Base-by-base conservation (phyloP, 2,797 vertebrate genomes). In the Bufotes viridis region DNA sequence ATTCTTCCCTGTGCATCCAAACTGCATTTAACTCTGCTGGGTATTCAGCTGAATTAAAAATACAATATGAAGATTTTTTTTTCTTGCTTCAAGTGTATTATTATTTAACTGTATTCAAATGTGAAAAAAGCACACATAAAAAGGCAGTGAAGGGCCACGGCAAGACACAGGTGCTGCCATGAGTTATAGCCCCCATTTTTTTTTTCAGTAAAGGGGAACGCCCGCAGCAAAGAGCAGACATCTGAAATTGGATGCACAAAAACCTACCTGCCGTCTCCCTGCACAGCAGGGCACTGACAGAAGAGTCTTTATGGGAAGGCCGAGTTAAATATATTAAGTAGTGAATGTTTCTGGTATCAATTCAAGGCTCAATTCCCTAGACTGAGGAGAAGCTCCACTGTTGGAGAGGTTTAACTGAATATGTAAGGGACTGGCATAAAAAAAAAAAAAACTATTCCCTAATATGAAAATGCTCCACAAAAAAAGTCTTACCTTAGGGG, bases 1-100 rank as follows among this genome's bases (percentile, higher is more conserved):
- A 98, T 99, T 98, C 97, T 97, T 96, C 95, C 96, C 94, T 95
- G 95, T 95, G 95, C 95, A 97, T 97, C 95, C 96, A 96, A 97
- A 98, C 94, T 93, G 93, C 94, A 96, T 95, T 96, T 96, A 96
- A 95, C 96, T 97, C 95, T 95, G 93, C 93, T 95, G 96, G 94
- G 91, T 95, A 93, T 92, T 95, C 95, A 91, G 91, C 91, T 91
- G 93, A 95, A 96, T 95, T 95, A 95, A 95, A 94, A 94, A 93
- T 91, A 95, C 93, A 95, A 94, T 93, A 94, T 90, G 89, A 94
- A 93, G 90, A 92, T 88, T 92, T 90, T 81, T 69, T 91, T 81
- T 60, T 49, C 75, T n/a, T n/a, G 88, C 87, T 87, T 82, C 90
- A 92, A 94, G 92, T 93, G 93, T 22, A 93, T 91, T 89, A 93